These are phyloP conservation scores for Netelia fuscicornis DNA, from an alignment of 2,888 invertebrate species.

Conservation along the genomic window DNA sequence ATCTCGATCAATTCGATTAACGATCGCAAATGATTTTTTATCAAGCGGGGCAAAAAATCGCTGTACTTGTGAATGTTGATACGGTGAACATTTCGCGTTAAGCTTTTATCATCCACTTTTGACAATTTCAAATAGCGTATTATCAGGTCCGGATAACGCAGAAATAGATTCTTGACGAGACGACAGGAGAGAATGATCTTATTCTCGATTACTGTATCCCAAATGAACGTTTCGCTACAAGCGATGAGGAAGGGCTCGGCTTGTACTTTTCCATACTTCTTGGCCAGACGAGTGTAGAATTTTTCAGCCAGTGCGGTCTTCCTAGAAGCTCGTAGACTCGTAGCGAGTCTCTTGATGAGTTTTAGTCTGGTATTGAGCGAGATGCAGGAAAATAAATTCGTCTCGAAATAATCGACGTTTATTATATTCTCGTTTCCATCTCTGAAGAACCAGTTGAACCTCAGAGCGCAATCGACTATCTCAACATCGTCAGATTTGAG, in stretches of 20 bases:
- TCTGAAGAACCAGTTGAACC: conserved; percentile 78
- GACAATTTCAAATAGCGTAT: conserved; percentile 77
- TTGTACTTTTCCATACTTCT: conserved; percentile 72
- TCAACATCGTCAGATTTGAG: conserved; percentile 78
- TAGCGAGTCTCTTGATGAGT: conserved; percentile 75
- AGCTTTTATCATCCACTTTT: neutral
- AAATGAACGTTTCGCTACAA: conserved; percentile 77
- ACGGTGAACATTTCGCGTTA: neutral
- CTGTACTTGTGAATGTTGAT: conserved; percentile 64
- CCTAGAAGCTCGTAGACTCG: conserved; percentile 61
- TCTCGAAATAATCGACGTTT: conserved; percentile 74
- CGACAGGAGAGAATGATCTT: conserved; percentile 67
- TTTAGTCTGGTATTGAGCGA: conserved; percentile 75
- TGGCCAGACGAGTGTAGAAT: conserved; percentile 73
- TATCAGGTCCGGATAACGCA: conserved; percentile 74
- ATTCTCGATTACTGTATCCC: conserved; percentile 59
- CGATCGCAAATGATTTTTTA: conserved; percentile 72
- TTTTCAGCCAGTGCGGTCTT: conserved; percentile 72
- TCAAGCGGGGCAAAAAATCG: conserved; percentile 71
- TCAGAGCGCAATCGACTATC: conserved; percentile 77
- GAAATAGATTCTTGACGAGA: conserved; percentile 65
- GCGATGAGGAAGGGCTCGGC: conserved; percentile 75
- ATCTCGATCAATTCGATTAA: conserved; percentile 74
- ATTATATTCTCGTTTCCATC: conserved; percentile 71
- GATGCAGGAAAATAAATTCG: conserved; percentile 74